These are phyloP conservation scores for Ptychoptera contaminata DNA, from an alignment of 2,888 invertebrate genomes.

Conservation along the genomic window DNA sequence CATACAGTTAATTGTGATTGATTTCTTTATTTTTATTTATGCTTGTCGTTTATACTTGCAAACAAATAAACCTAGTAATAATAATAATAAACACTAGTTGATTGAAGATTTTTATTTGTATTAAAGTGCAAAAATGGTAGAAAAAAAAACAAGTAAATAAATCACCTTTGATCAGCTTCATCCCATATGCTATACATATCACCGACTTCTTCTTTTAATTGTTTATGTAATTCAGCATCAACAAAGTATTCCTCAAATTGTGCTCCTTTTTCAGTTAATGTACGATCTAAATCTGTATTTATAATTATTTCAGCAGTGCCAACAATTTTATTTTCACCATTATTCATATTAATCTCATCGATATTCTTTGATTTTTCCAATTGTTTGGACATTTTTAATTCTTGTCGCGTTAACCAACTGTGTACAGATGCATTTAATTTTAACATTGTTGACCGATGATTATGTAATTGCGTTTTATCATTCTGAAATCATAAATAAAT, in stretches of 20 bases:
- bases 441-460: conserved; percentile 31
- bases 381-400: conserved; percentile 24
- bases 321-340: conserved; percentile 5
- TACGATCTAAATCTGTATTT: conserved; percentile 9
- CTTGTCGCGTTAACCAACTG: conserved; percentile 32
- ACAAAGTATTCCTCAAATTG: conserved; percentile 13
- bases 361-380: conserved; percentile 13
- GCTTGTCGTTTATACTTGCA: no score
- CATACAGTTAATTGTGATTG: no score
- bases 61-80: neutral
- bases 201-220: conserved; percentile 49
- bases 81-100: neutral
- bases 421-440: conserved; percentile 32
- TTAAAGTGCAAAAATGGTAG: no score
- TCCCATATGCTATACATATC: conserved; percentile 58
- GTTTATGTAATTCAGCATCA: conserved; percentile 30
- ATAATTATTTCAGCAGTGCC: conserved; percentile 5
- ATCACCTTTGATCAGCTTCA: conserved; percentile 49
- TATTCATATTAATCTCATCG: no score
- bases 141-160: conserved; percentile 2
- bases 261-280: conserved; percentile 12
- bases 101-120: neutral
- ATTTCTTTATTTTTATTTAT: no score
- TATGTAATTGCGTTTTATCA: conserved; percentile 27
- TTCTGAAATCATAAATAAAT: conserved; percentile 18